Base-by-base conservation (phyloP, 2,113 vertebrate genomes). In the Dromaius novaehollandiae region DNA sequence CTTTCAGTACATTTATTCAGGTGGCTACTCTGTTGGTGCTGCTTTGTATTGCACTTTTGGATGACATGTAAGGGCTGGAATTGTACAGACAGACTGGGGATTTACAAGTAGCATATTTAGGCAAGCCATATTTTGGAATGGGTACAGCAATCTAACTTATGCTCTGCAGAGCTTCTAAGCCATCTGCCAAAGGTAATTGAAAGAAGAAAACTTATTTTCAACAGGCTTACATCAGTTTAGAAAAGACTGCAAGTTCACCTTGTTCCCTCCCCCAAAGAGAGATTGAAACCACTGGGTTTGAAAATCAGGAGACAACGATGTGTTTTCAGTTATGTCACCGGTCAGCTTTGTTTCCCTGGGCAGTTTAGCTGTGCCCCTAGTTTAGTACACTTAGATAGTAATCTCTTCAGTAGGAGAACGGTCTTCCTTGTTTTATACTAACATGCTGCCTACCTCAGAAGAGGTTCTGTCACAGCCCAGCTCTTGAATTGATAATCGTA, bases 111-210 rank as follows among this genome's bases (percentile, higher is more conserved):
- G 36, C 32, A 0, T 83, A 36, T 90, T 86, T 55, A 50, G 36
- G 24, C 2, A 1, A 60, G 61, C 61, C 42, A 26, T 10, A 3
- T 80, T 66, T 22, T 94, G 68, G 79, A 77, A 69, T 82, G 77
- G 82, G 42, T 86, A 83, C 76, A 75, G 38, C 32, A 70, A 68
- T 83, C 88, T 94, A 70, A 38, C 91, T 94, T 80, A 94, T 19
- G 56, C 30, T 58, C 56, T 58, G 56, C 56, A 58, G 56, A 90
- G 50, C 60, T 90, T 69, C 79, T 88, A 60, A 89, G 61, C 30
- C 68, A 70, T 36, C 56, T 91, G 70, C 30, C 71, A 76, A 91
- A 73, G 70, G 85, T 95, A 80, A 88, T 86, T 0, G 1, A 66
- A 93, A 74, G 38, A 93, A 61, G 83, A 55, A 84, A 86, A 81